Evolutionary conservation across 2,888 invertebrate genomes (phyloP).

Genomic region (Mesochorus sp.): DNA sequence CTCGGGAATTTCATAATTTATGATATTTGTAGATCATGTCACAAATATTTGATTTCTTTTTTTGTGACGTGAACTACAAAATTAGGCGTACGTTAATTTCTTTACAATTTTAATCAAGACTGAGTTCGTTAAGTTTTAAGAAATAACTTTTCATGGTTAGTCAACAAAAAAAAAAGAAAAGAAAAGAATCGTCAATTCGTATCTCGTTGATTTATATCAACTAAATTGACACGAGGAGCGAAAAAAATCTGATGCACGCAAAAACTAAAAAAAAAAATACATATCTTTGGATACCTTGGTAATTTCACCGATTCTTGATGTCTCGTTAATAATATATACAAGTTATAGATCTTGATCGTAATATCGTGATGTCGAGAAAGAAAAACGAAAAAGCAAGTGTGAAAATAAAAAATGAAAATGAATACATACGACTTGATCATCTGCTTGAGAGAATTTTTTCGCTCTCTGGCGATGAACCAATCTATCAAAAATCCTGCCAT

Average conservation of each 20-base stretch:
- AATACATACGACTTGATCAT: slow-evolving; percentile 98
- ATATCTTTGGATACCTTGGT: background rate
- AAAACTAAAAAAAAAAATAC: too few species aligned
- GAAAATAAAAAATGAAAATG: slow-evolving; percentile 40
- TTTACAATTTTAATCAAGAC: background rate
- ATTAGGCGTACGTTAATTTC: too few species aligned
- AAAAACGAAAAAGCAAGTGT: slow-evolving; percentile 37
- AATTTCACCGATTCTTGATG: background rate
- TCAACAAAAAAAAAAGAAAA: too few species aligned
- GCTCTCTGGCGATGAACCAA: slow-evolving; percentile 98
- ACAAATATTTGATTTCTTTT: background rate
- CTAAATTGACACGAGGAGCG: background rate
- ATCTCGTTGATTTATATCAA: too few species aligned
- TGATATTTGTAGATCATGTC: background rate
- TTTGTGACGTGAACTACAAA: background rate
- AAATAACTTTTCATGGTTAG: background rate
- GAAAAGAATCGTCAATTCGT: too few species aligned
- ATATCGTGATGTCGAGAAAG: background rate
- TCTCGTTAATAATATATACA: background rate
- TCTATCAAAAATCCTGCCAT: slow-evolving; percentile 99
- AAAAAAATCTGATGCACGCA: background rate
- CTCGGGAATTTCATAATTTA: background rate
- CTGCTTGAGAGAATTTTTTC: slow-evolving; percentile 94
- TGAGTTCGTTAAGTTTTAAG: background rate
- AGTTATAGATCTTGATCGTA: background rate